phyloP scores from a whole-genome alignment of 2,113 vertebrate species.

The Oreochromis spilurus region DNA sequence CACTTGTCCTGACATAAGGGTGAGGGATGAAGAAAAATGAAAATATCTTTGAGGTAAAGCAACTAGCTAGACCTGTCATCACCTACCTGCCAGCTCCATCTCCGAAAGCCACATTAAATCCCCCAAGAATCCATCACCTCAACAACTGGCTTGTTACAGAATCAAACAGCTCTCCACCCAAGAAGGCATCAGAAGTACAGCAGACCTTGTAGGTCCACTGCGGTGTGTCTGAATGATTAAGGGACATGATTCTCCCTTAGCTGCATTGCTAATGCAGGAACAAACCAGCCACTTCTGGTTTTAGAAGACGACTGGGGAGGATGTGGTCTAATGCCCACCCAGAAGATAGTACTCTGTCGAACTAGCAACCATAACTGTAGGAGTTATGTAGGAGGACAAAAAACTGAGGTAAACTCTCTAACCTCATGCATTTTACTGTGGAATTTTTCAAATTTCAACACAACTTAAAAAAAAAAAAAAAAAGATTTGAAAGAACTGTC shows the following conservation, averaged over 20 bases:
- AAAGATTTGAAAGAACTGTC: neutral
- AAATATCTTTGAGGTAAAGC: conserved; percentile 36
- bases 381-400: neutral
- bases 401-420: neutral
- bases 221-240: neutral
- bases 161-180: conserved; percentile 20
- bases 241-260: neutral
- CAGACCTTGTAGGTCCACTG: neutral
- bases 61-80: conserved; percentile 34
- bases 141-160: conserved; percentile 16
- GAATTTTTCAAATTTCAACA: neutral
- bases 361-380: neutral
- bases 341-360: neutral
- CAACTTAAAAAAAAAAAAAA: neutral
- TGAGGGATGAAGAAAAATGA: conserved; percentile 33
- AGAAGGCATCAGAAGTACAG: neutral
- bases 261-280: neutral
- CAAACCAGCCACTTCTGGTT: neutral
- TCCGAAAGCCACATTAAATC: neutral
- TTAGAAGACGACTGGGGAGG: neutral
- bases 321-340: conserved; percentile 38
- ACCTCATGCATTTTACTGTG: neutral
- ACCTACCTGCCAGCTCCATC: conserved; percentile 33
- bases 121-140: conserved; percentile 29
- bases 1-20: neutral